Evolutionary conservation across 2,888 invertebrate genomes (phyloP).

Genomic region (Selenia dentaria): DNA sequence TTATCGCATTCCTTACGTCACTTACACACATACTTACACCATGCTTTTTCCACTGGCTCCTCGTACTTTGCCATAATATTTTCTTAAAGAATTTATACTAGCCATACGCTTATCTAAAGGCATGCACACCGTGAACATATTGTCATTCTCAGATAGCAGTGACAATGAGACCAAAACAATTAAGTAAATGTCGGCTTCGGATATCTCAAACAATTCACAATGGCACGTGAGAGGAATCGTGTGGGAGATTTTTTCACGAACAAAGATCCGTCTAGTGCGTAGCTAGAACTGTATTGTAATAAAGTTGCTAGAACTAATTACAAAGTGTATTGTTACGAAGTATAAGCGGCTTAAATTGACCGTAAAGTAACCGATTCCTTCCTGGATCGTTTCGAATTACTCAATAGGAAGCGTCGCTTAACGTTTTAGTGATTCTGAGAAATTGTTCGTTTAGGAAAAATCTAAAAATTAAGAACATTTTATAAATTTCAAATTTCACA

Average conservation of each 20-base stretch:
- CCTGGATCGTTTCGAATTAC: slow-evolving; percentile 25
- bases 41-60: no score
- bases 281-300: slow-evolving; percentile 23
- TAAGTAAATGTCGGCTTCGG: slow-evolving; percentile 59
- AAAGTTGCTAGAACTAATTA: slow-evolving; percentile 28
- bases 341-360: slow-evolving; percentile 27
- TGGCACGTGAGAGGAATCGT: slow-evolving; percentile 76
- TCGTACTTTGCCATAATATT: no score
- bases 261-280: slow-evolving; percentile 13
- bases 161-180: slow-evolving; percentile 73
- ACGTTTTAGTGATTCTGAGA: not conserved
- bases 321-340: slow-evolving; percentile 26
- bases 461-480: no score
- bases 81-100: slow-evolving; percentile 23
- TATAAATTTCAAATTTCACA: no score
- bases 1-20: no score
- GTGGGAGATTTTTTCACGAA: slow-evolving; percentile 62
- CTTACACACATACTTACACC: no score
- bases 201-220: slow-evolving; percentile 72
- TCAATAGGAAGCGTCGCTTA: slow-evolving; percentile 6
- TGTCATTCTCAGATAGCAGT: slow-evolving; percentile 64
- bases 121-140: slow-evolving; percentile 38
- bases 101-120: slow-evolving; percentile 21
- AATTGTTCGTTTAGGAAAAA: no score
- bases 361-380: slow-evolving; percentile 29